Percentiles rank a stretch among this genome's conserved stretches.
These are phyloP conservation scores for Nemurella pictetii DNA, from an alignment of 2,888 invertebrate species.

Conservation along the genomic window DNA sequence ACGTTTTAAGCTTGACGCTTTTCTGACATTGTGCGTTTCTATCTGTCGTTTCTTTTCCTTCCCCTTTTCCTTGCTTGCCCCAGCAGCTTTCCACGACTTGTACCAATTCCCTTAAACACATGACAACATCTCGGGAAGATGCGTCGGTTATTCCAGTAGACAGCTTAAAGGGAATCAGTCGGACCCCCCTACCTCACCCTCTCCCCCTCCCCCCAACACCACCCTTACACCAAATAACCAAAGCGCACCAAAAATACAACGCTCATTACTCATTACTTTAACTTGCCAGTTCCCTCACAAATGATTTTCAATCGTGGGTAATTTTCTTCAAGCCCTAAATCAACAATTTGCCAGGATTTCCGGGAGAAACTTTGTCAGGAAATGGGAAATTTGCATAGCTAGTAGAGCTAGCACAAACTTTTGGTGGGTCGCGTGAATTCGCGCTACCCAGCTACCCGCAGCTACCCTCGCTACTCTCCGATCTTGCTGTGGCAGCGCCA, in stretches of 20 bases:
- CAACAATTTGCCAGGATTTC: neutral
- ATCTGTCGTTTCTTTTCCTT: neutral
- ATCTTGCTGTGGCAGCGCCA: too few species aligned
- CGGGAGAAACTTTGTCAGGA: neutral
- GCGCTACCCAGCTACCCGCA: neutral
- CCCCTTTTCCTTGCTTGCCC: neutral
- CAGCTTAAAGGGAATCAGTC: conserved; percentile 1
- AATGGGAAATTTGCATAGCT: neutral
- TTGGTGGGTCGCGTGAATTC: neutral
- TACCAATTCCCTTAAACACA: neutral
- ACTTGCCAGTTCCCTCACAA: neutral
- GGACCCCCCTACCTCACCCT: neutral
- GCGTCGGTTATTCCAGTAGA: neutral
- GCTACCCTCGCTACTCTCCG: neutral
- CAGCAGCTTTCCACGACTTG: neutral
- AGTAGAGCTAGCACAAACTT: neutral
- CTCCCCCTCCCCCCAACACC: neutral
- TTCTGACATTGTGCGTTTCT: neutral
- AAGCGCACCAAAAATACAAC: neutral
- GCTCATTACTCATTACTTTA: neutral
- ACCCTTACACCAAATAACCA: neutral
- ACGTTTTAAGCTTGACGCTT: neutral
- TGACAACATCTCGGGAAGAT: neutral
- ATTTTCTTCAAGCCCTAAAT: neutral
- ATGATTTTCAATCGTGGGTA: neutral